Evolutionary conservation across 2,113 vertebrate genomes (phyloP), one percentile per base, ranked within the genome.

Genomic region (Apteryx owenii): DNA sequence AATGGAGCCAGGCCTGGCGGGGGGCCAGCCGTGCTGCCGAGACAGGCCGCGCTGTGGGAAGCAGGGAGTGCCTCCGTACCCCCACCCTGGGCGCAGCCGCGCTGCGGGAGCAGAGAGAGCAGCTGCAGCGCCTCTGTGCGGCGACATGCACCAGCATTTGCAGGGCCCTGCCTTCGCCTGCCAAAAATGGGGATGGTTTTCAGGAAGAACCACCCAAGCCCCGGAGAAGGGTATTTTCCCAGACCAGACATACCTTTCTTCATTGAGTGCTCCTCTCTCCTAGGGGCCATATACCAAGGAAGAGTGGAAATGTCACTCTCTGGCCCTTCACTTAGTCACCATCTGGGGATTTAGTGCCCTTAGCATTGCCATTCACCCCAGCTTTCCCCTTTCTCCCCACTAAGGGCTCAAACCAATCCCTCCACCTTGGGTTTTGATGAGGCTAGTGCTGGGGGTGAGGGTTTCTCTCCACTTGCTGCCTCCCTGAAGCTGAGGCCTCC

Each of bases 1-100:
- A 65, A 28, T 26, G 33, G 79, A 60, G 26, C 18, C 1, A 3
- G 80, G 89, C 68, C 15, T 95, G 95, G 86, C 83, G 0, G 15
- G 51, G 40, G 36, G n/a, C 92, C 90, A 88, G 90, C 23, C 1
- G 6, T 23, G 9, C 85, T 97, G 80, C 91, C 12, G 61, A 44
- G 84, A 92, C 95, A 93, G 65, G 91, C 85, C 70, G 16, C 7
- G 23, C 82, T 94, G 95, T 90, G 88, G 94, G 85, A 94, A 94
- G 85, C 95, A 86, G 92, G 95, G 95, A 94, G 95, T 92, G 93
- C 46, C 88, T 25, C 26, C 2, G 7, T 58, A 23, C 90, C 90
- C 50, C 82, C 79, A 84, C 88, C 93, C 90, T 77, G 96, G 84
- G 94, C 48, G 91, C 93, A 91, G 81, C 94, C 94, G 69, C 86